These are phyloP conservation scores for Sinohyriopsis cumingii DNA, from an alignment of 2,888 invertebrate species.

Conservation along the genomic window DNA sequence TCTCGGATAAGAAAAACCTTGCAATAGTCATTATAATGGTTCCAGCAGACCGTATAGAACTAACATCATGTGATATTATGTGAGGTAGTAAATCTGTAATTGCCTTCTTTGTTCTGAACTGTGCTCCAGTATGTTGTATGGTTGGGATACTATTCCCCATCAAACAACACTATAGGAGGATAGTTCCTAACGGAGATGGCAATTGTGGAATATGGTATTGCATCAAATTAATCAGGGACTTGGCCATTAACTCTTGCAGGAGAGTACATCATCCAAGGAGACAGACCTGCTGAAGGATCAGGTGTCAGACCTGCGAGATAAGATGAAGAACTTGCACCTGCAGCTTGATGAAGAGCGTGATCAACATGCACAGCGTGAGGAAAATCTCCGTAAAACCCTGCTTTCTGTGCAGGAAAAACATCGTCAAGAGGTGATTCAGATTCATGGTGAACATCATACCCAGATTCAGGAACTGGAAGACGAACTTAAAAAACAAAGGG, in stretches of 20 bases:
- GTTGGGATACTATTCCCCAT: too few species aligned
- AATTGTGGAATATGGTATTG: background rate
- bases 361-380: conserved; percentile 53
- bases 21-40: too few species aligned
- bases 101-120: too few species aligned
- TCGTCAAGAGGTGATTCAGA: conserved; percentile 66
- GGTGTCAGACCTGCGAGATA: conserved; percentile 76
- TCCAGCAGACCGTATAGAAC: too few species aligned
- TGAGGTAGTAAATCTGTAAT: too few species aligned
- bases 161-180: too few species aligned
- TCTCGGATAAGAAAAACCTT: too few species aligned
- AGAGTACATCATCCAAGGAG: conserved; percentile 52
- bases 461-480: conserved; percentile 74
- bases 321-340: conserved; percentile 44
- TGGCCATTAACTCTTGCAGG: conserved; percentile 37
- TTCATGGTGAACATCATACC: conserved; percentile 78
- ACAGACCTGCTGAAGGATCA: conserved; percentile 71
- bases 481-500: conserved; percentile 81
- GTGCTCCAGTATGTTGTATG: too few species aligned
- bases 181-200: too few species aligned
- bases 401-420: conserved; percentile 65
- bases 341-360: conserved; percentile 73
- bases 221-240: background rate
- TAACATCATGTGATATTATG: too few species aligned
- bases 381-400: conserved; percentile 60